Conservation (phyloP, 2,888 invertebrate genomes). For the Chromoteleia sp. region DNA sequence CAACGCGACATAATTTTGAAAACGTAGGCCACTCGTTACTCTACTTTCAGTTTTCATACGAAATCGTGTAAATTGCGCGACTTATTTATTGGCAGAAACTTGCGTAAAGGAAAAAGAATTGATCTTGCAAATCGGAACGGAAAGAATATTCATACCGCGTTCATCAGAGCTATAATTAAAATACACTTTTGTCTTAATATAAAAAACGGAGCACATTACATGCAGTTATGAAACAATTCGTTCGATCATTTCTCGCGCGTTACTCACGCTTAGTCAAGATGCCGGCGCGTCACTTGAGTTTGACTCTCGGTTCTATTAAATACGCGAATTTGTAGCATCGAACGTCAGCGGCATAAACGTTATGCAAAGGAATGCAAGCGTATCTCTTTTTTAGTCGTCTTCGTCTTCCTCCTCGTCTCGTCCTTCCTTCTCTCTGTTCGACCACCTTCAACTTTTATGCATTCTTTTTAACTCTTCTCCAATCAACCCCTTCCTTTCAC, state of each 20-base stretch:
- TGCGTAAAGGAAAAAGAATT: slow-evolving; percentile 37
- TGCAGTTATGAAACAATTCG: slow-evolving; percentile 73
- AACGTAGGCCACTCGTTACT: too few relatives aligned
- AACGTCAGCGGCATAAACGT: slow-evolving; percentile 41
- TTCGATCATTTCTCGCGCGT: slow-evolving; percentile 72
- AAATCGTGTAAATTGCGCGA: slow-evolving; percentile 18
- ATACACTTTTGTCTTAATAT: slow-evolving; percentile 54
- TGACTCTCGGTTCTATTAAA: slow-evolving; percentile 36
- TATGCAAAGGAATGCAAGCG: slow-evolving; percentile 51
- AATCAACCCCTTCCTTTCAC: slow-evolving; percentile 62
- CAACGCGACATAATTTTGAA: too few relatives aligned
- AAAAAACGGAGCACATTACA: slow-evolving; percentile 71
- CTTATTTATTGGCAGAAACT: slow-evolving; percentile 13
- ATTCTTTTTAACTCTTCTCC: slow-evolving; percentile 59
- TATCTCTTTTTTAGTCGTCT: slow-evolving; percentile 43
- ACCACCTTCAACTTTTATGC: slow-evolving; percentile 47
- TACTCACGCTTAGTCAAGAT: slow-evolving; percentile 52
- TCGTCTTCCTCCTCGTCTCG: slow-evolving; percentile 24
- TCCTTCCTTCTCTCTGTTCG: slow-evolving; percentile 31
- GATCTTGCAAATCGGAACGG: slow-evolving; percentile 33
- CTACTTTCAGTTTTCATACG: too few relatives aligned
- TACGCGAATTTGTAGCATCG: slow-evolving; percentile 40
- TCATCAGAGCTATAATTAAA: slow-evolving; percentile 61
- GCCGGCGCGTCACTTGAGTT: slow-evolving; percentile 26
- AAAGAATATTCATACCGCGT: slow-evolving; percentile 45